Evolutionary conservation across 2,797 vertebrate genomes (phyloP).

Genomic region (Artibeus jamaicensis): DNA sequence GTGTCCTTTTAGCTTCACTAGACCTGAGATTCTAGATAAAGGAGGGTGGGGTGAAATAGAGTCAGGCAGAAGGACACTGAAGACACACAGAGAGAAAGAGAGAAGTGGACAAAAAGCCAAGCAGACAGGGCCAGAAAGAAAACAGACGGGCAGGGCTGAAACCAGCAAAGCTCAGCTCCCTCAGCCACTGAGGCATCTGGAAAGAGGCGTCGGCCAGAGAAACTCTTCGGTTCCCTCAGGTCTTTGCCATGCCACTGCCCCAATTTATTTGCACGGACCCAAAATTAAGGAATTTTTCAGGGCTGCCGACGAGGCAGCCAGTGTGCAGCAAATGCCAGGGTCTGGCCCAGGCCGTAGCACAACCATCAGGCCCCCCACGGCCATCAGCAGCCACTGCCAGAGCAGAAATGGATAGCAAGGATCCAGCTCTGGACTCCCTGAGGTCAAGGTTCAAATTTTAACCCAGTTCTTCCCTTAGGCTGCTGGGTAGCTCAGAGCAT

Average conservation of each 20-base stretch:
- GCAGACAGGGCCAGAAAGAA: not conserved
- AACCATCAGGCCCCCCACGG: not conserved
- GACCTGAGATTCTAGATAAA: not conserved
- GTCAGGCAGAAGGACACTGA: not conserved
- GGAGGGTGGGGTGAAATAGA: no score
- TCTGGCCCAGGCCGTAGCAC: not conserved
- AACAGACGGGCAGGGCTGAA: not conserved
- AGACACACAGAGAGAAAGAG: not conserved
- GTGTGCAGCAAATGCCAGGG: not conserved
- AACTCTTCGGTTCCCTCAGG: not conserved
- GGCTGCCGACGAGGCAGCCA: not conserved
- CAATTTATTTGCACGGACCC: not conserved
- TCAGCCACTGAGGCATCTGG: not conserved
- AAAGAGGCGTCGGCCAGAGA: not conserved
- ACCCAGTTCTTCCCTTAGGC: no score
- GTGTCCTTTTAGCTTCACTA: not conserved
- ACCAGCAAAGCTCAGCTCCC: not conserved
- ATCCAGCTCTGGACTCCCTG: not conserved
- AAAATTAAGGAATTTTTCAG: conserved; percentile 23
- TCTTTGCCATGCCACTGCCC: not conserved
- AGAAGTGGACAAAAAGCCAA: not conserved
- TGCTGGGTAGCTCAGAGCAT: not conserved
- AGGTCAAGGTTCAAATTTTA: not conserved
- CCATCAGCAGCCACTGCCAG: fast-evolving
- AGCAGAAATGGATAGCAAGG: not conserved